phyloP scores from a whole-genome alignment of 1,140 invertebrate genomes.

The Phthorimaea operculella region DNA sequence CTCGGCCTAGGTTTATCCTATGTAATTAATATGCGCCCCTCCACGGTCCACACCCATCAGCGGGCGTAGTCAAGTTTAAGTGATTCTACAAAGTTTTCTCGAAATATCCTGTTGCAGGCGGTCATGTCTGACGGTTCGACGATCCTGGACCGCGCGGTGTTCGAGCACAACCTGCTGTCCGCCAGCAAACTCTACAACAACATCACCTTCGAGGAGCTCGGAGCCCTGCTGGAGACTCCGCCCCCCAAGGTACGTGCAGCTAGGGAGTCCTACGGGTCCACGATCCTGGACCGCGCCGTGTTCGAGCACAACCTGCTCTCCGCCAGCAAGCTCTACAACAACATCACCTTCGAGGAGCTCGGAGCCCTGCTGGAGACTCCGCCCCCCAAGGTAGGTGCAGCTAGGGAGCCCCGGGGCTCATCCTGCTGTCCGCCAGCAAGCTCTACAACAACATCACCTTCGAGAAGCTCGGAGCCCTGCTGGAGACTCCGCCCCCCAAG shows the following conservation, averaged over 20 bases:
- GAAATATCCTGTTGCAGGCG: background rate
- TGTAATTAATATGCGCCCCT: too few relatives aligned
- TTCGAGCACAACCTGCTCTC: too few relatives aligned
- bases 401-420: too few relatives aligned
- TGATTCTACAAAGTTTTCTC: too few relatives aligned
- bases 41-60: too few relatives aligned
- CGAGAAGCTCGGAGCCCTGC: conserved; percentile 87
- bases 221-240: too few relatives aligned
- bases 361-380: conserved; percentile 96
- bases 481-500: conserved; percentile 92
- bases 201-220: too few relatives aligned
- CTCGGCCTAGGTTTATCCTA: too few relatives aligned
- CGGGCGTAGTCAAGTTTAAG: too few relatives aligned
- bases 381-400: conserved; percentile 92
- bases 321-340: conserved; percentile 97
- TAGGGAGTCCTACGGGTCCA: conserved; percentile 87
- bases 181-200: conserved; percentile 83
- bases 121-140: conserved; percentile 79
- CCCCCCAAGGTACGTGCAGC: too few relatives aligned
- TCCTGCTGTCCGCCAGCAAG: conserved; percentile 96
- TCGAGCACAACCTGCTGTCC: conserved; percentile 60
- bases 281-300: conserved; percentile 96
- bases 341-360: conserved; percentile 97
- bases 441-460: conserved; percentile 47
- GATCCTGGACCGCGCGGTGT: conserved; percentile 93